Evolutionary conservation across 2,113 vertebrate species (phyloP).

Genomic region (Spermophilus dauricus): DNA sequence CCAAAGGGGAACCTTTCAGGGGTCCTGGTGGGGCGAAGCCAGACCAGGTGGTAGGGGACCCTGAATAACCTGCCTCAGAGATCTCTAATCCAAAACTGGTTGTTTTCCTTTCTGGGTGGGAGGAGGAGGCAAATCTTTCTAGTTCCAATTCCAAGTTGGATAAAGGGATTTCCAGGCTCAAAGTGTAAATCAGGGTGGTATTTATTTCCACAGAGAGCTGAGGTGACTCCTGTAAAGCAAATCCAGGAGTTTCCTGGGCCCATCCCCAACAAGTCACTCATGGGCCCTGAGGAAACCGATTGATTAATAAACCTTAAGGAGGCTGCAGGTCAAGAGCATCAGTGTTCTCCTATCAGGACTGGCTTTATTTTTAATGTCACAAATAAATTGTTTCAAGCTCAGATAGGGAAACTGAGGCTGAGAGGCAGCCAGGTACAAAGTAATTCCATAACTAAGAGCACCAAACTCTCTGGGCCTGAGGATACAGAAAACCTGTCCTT

Average conservation of each 20-base stretch:
- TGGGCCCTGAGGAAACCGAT: neutral
- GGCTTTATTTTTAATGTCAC: neutral
- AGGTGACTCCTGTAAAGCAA: neutral
- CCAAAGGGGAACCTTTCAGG: neutral
- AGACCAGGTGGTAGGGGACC: neutral
- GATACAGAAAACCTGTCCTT: neutral
- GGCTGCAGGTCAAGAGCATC: neutral
- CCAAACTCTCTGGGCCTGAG: neutral
- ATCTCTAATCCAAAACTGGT: neutral
- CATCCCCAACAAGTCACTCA: neutral
- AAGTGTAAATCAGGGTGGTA: neutral
- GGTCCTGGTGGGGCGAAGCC: neutral
- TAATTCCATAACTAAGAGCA: neutral
- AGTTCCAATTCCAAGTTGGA: neutral
- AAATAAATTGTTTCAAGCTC: neutral
- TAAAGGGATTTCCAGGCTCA: neutral
- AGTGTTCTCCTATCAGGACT: neutral
- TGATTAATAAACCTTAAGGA: neutral
- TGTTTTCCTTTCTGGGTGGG: neutral
- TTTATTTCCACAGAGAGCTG: neutral
- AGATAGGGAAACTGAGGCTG: neutral
- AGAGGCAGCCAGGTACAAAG: neutral
- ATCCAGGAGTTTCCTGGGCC: too few species aligned
- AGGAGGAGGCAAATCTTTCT: neutral
- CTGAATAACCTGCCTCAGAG: neutral